These are phyloP conservation scores for Torymus tubicola DNA, from an alignment of 2,888 invertebrate genomes.

Conservation along the genomic window DNA sequence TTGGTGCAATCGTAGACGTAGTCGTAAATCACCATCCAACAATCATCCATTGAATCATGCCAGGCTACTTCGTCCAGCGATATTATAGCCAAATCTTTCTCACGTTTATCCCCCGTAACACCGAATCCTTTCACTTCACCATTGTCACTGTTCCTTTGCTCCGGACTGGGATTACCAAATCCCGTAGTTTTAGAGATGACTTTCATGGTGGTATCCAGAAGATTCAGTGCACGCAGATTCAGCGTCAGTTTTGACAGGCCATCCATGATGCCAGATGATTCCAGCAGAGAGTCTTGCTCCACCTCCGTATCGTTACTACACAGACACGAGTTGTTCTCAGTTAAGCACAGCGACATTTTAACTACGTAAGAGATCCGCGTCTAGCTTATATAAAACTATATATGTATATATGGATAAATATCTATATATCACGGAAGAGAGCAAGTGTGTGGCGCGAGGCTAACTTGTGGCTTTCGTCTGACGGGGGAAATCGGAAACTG, in stretches of 20 bases:
- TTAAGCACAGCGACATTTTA: conserved; percentile 17
- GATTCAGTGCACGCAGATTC: conserved; percentile 23
- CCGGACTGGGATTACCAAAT: conserved; percentile 8
- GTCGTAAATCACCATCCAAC: conserved; percentile 93
- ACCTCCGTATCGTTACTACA: conserved; percentile 21
- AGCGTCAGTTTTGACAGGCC: conserved; percentile 11
- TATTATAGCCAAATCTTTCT: conserved; percentile 75
- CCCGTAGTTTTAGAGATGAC: neutral
- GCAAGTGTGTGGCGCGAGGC: neutral
- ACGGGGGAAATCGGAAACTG: conserved; percentile 21
- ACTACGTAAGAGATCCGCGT: too few relatives aligned
- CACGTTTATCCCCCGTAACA: neutral
- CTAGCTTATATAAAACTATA: too few relatives aligned
- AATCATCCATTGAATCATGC: conserved; percentile 85
- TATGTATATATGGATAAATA: too few relatives aligned
- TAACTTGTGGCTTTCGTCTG: too few relatives aligned
- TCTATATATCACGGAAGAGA: neutral
- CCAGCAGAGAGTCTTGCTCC: neutral
- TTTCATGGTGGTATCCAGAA: conserved; percentile 28
- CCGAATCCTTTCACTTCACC: neutral
- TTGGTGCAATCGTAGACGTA: conserved; percentile 89
- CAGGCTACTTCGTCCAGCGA: conserved; percentile 86
- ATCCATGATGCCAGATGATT: conserved; percentile 27
- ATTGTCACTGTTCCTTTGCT: neutral
- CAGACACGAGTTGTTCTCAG: conserved; percentile 15